phyloP scores from a whole-genome alignment of 2,113 vertebrate species.

The Syrmaticus mikado region DNA sequence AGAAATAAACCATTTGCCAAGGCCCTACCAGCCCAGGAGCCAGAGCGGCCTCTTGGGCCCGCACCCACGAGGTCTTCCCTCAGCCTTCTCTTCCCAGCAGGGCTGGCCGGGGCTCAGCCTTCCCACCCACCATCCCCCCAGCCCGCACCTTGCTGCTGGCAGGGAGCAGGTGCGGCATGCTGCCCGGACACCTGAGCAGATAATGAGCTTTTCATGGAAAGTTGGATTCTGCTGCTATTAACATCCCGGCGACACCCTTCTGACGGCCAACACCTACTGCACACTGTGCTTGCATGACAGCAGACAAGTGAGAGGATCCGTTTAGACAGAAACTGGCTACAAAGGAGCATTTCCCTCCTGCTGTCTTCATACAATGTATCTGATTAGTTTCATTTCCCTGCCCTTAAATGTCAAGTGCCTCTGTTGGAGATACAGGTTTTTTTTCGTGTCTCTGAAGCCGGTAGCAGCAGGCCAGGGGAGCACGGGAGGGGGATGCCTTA shows the following conservation, averaged over 20 bases:
- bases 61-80: not conserved
- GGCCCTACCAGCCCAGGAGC: rapidly evolving
- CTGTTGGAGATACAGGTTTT: not conserved
- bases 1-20: not conserved
- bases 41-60: not conserved
- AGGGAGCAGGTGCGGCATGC: not conserved
- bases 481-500: not conserved
- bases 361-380: not conserved
- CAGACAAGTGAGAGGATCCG: not conserved
- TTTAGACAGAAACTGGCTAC: conserved; percentile 28
- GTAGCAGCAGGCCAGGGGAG: not conserved
- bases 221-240: conserved; percentile 8
- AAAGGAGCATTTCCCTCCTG: conserved; percentile 22
- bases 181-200: not conserved
- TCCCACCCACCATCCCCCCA: not conserved
- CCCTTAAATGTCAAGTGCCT: conserved; percentile 27
- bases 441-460: not conserved
- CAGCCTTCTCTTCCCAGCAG: not conserved
- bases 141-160: not conserved
- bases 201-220: conserved; percentile 23
- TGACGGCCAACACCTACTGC: not conserved
- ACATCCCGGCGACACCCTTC: not conserved
- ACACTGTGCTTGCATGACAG: not conserved
- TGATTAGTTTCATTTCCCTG: conserved; percentile 7
- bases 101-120: not conserved